These are phyloP conservation scores for Drosophila teissieri DNA, from an alignment of 1,140 invertebrate species.

Conservation along the genomic window DNA sequence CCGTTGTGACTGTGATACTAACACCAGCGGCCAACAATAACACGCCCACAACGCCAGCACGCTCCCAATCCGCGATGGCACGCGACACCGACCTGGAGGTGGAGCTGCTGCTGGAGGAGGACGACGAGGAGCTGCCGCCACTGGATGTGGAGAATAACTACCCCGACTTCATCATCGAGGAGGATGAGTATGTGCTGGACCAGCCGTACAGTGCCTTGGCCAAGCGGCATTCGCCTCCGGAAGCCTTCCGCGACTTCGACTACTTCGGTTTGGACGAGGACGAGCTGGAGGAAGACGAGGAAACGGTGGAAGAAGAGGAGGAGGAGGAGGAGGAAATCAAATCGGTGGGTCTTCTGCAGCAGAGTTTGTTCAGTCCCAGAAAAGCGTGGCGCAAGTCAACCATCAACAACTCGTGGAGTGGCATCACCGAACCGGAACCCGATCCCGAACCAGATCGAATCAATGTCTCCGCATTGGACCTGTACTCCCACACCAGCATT, in stretches of 20 bases:
- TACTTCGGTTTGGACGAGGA: constrained; percentile 65
- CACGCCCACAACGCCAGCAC: background rate
- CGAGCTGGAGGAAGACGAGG: constrained; percentile 45
- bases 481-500: constrained; percentile 22
- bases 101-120: constrained; percentile 40
- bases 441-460: constrained; percentile 28
- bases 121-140: constrained; percentile 22
- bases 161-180: constrained; percentile 54
- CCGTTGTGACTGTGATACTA: constrained; percentile 95
- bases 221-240: constrained; percentile 71
- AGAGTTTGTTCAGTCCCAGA: constrained; percentile 22
- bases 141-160: constrained; percentile 36
- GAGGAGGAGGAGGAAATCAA: constrained; percentile 8
- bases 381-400: constrained; percentile 59
- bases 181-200: constrained; percentile 61
- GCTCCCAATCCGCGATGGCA: background rate
- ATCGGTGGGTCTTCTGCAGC: constrained; percentile 7
- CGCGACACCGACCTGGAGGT: constrained; percentile 33
- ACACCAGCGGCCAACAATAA: constrained; percentile 92
- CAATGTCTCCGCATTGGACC: background rate
- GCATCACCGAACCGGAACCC: constrained; percentile 17
- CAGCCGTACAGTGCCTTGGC: constrained; percentile 76
- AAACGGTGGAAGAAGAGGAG: constrained; percentile 2
- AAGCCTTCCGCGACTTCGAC: constrained; percentile 74
- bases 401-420: constrained; percentile 10